These are phyloP conservation scores for Poeciliopsis presidionis DNA, from an alignment of 2,797 vertebrate genomes.

Conservation along the genomic window DNA sequence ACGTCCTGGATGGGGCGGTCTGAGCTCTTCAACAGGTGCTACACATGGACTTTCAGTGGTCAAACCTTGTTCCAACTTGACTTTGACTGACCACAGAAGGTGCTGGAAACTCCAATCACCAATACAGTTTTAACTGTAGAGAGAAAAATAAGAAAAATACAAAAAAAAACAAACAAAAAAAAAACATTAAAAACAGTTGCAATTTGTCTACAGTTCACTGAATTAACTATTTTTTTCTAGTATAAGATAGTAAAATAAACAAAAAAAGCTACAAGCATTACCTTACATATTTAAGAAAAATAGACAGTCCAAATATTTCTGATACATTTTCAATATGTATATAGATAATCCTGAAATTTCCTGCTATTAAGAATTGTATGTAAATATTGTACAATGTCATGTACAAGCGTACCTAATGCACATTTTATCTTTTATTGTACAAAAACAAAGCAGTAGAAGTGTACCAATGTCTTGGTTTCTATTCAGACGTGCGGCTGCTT, in stretches of 20 bases:
- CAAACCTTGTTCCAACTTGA: slow-evolving; percentile 72
- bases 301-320: slow-evolving; percentile 99
- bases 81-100: slow-evolving; percentile 78
- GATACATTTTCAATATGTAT: slow-evolving; percentile 99
- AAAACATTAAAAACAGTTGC: slow-evolving; percentile 72
- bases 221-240: slow-evolving; percentile 91
- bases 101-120: slow-evolving; percentile 87
- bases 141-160: slow-evolving; percentile 33
- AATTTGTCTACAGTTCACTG: slow-evolving; percentile 90
- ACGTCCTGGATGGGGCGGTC: slow-evolving; percentile 70
- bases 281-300: slow-evolving; percentile 85
- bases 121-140: slow-evolving; percentile 73
- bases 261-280: slow-evolving; percentile 76
- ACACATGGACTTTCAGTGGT: slow-evolving; percentile 80
- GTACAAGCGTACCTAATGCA: slow-evolving; percentile 99
- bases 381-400: slow-evolving; percentile 99
- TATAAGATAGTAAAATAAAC: slow-evolving; percentile 85
- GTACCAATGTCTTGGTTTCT: slow-evolving; percentile 98
- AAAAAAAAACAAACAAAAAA: slow-evolving; percentile 55
- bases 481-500: slow-evolving; percentile 88
- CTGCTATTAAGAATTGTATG: slow-evolving; percentile 91
- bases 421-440: slow-evolving; percentile 99
- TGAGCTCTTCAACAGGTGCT: slow-evolving; percentile 84
- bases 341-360: slow-evolving; percentile 98
- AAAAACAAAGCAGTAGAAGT: slow-evolving; percentile 90